Evolutionary conservation across 2,797 vertebrate genomes (phyloP).

Genomic region (Mormyrus hasselquistii): DNA sequence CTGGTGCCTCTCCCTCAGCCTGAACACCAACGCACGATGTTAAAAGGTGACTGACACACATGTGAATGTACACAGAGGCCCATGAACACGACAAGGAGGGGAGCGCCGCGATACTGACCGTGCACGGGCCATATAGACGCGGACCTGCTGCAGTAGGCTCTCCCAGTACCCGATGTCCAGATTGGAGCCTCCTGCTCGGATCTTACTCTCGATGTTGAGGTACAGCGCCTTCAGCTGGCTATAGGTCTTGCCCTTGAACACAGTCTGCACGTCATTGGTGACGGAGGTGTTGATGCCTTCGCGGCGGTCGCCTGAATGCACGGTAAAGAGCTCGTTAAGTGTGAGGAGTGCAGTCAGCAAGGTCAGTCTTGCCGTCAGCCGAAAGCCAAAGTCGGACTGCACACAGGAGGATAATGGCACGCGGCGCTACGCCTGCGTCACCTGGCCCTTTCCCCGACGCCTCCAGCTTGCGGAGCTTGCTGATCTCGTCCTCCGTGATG

Average conservation of each 20-base stretch:
- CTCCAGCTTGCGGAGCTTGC: constrained; percentile 89
- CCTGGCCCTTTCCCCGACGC: constrained; percentile 87
- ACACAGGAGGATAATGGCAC: too few species aligned
- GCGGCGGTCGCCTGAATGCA: constrained; percentile 77
- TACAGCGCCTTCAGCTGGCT: constrained; percentile 89
- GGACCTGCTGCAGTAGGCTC: constrained; percentile 88
- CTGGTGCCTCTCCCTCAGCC: constrained; percentile 91
- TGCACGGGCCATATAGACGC: constrained; percentile 92
- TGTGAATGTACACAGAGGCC: not conserved
- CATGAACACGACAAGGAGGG: not conserved
- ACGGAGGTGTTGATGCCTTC: constrained; percentile 95
- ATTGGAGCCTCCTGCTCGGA: constrained; percentile 83
- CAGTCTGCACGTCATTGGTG: constrained; percentile 82
- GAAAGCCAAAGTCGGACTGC: not conserved
- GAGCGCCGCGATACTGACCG: constrained; percentile 56
- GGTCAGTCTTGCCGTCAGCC: not conserved
- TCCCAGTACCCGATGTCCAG: constrained; percentile 98
- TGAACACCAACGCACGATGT: constrained; percentile 31
- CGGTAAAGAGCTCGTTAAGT: not conserved
- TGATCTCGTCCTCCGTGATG: constrained; percentile 94
- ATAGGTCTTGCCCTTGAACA: constrained; percentile 98
- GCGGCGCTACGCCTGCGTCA: constrained; percentile 25
- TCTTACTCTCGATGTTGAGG: constrained; percentile 88
- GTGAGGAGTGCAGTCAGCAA: not conserved
- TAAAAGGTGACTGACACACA: not conserved